phyloP scores from a whole-genome alignment of 2,888 invertebrate genomes.

The Chirona hameri region DNA sequence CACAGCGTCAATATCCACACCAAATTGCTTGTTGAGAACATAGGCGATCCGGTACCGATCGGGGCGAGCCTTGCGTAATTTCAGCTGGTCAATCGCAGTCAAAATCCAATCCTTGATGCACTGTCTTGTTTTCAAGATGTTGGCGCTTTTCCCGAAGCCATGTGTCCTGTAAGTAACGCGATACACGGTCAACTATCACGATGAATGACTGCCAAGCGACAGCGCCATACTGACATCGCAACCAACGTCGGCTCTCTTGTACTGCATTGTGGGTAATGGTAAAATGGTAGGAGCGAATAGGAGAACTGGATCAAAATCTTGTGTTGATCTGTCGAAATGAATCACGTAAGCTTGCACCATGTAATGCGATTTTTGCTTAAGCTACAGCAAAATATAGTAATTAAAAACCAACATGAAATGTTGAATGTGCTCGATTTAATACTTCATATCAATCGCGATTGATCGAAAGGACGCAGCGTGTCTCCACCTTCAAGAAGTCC shows the following conservation, averaged over 20 bases:
- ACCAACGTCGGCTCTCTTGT: slow-evolving; percentile 4
- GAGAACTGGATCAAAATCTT: slow-evolving; percentile 41
- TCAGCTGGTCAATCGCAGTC: slow-evolving; percentile 78
- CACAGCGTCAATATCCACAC: slow-evolving; percentile 64
- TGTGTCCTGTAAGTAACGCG: background rate
- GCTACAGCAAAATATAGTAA: too few relatives aligned
- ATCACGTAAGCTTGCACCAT: too few relatives aligned
- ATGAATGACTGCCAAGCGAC: background rate
- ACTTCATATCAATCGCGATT: too few relatives aligned
- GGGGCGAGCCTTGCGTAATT: slow-evolving; percentile 77
- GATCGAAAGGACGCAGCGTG: too few relatives aligned
- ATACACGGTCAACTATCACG: background rate
- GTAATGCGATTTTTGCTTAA: too few relatives aligned
- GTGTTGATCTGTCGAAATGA: too few relatives aligned
- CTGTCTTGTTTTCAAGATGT: background rate
- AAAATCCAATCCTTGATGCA: slow-evolving; percentile 64
- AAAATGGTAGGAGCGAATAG: slow-evolving; percentile 44
- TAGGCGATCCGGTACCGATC: slow-evolving; percentile 78
- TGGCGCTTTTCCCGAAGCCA: background rate
- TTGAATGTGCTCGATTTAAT: too few relatives aligned
- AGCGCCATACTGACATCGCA: background rate
- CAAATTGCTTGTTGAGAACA: slow-evolving; percentile 70
- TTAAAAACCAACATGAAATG: too few relatives aligned
- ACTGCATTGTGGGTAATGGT: slow-evolving; percentile 41
- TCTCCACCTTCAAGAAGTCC: too few relatives aligned